Conservation (phyloP, 2,888 invertebrate genomes). For the Apamea monoglypha region DNA sequence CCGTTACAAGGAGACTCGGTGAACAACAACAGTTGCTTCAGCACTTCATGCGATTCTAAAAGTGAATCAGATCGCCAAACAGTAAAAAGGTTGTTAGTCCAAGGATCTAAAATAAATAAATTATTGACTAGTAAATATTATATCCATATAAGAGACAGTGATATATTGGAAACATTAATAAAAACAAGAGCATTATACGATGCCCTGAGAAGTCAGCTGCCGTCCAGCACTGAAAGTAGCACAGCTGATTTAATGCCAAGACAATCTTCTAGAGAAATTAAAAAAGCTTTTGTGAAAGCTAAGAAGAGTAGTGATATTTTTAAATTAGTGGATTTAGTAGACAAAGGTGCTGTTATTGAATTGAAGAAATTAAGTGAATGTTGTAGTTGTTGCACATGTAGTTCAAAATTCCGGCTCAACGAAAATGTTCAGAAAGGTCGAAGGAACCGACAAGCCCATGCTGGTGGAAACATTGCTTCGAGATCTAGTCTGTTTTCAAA, state of each 20-base stretch:
- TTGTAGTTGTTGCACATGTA: constrained; percentile 79
- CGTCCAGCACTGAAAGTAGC: constrained; percentile 71
- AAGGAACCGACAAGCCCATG: constrained; percentile 56
- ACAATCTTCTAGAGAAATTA: constrained; percentile 41
- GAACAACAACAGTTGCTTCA: constrained; percentile 72
- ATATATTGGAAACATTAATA: constrained; percentile 76
- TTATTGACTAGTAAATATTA: constrained; percentile 73
- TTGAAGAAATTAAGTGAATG: constrained; percentile 72
- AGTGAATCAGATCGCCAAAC: constrained; percentile 73
- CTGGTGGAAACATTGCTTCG: constrained; percentile 51
- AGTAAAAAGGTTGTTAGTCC: constrained; percentile 65
- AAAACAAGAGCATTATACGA: constrained; percentile 80
- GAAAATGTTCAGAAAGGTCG: constrained; percentile 56
- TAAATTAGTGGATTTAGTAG: constrained; percentile 74
- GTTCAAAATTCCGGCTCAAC: constrained; percentile 61
- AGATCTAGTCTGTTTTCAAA: constrained; percentile 64
- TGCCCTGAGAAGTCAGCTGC: constrained; percentile 74
- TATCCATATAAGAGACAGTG: constrained; percentile 76
- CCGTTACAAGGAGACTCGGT: constrained; percentile 59
- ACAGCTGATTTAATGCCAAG: constrained; percentile 65
- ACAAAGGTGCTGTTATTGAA: constrained; percentile 71
- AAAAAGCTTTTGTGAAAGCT: constrained; percentile 58
- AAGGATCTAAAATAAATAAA: constrained; percentile 74
- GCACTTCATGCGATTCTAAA: constrained; percentile 73
- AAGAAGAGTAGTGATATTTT: constrained; percentile 70